A percentile compares a stretch with the other conserved stretches of the same genome.
These are phyloP conservation scores for Procambarus virginalis DNA, from an alignment of 1,140 invertebrate genomes.

Conservation along the genomic window DNA sequence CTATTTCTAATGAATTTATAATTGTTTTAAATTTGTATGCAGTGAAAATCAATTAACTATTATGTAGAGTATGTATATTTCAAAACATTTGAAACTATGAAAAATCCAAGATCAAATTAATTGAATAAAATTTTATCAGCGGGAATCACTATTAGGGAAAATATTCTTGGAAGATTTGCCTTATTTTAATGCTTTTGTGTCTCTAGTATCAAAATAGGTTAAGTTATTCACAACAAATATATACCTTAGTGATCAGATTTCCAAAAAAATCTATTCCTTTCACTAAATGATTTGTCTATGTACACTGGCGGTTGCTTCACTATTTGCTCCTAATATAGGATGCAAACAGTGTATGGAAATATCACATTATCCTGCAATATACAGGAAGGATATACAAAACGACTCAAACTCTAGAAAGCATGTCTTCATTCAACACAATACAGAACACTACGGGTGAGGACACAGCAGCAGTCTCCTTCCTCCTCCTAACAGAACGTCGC, in stretches of 20 bases:
- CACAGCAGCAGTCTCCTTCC: not conserved
- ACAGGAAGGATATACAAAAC: constrained; percentile 24
- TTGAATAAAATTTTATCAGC: no score
- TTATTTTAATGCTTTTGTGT: not conserved
- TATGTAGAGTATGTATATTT: no score
- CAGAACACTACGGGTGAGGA: not conserved
- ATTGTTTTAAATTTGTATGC: no score
- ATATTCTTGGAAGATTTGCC: no score
- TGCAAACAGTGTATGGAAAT: constrained; percentile 21
- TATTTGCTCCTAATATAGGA: constrained; percentile 20
- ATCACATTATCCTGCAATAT: constrained; percentile 23
- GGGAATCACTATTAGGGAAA: no score
- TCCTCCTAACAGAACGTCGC: no score
- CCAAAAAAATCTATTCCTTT: no score
- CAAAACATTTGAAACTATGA: no score
- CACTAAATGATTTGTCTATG: not conserved
- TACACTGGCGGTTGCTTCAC: not conserved
- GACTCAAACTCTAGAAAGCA: not conserved
- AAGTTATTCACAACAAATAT: not conserved
- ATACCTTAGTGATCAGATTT: no score
- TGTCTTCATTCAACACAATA: not conserved
- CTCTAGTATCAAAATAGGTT: not conserved
- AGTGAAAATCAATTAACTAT: no score
- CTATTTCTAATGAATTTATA: no score
- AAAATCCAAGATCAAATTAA: no score